phyloP scores from a whole-genome alignment of 2,113 vertebrate species.

The Hirundichthys speculiger region DNA sequence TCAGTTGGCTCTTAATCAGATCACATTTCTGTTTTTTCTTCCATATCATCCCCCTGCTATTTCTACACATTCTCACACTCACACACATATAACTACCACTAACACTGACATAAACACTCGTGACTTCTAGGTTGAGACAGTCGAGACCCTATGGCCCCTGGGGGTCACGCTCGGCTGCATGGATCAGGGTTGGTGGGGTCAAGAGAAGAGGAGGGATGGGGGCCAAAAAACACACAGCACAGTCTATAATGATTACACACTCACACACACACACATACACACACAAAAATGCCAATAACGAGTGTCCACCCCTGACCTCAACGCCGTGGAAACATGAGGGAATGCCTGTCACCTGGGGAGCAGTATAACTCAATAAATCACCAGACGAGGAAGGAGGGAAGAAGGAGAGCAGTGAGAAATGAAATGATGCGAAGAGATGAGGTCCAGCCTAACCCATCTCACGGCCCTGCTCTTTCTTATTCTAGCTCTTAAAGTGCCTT shows the following conservation, averaged over 20 bases:
- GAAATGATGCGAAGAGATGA: conserved; percentile 13
- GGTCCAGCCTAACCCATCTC: conserved; percentile 34
- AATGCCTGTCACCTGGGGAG: conserved; percentile 70
- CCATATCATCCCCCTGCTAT: not conserved
- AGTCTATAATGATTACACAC: conserved; percentile 75
- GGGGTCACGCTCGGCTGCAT: conserved; percentile 58
- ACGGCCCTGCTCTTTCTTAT: conserved; percentile 13
- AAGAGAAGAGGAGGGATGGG: conserved; percentile 46
- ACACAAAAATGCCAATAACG: conserved; percentile 70
- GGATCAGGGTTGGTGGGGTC: conserved; percentile 48
- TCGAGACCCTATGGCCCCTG: conserved; percentile 42
- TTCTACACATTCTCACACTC: conserved; percentile 1
- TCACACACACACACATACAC: no score
- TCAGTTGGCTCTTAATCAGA: conserved; percentile 10
- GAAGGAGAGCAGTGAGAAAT: not conserved
- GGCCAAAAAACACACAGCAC: conserved; percentile 62
- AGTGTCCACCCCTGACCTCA: conserved; percentile 74
- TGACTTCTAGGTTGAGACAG: conserved; percentile 62
- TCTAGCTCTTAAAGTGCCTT: conserved; percentile 41
- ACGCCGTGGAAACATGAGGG: conserved; percentile 70
- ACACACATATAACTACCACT: not conserved
- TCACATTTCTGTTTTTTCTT: conserved; percentile 5
- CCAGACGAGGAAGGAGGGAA: conserved; percentile 8
- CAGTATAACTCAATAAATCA: conserved; percentile 70
- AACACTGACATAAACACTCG: conserved; percentile 54